Evolutionary conservation across 2,113 vertebrate genomes (phyloP), one percentile per base, ranked within the genome.

Genomic region (Tragelaphus buxtoni): DNA sequence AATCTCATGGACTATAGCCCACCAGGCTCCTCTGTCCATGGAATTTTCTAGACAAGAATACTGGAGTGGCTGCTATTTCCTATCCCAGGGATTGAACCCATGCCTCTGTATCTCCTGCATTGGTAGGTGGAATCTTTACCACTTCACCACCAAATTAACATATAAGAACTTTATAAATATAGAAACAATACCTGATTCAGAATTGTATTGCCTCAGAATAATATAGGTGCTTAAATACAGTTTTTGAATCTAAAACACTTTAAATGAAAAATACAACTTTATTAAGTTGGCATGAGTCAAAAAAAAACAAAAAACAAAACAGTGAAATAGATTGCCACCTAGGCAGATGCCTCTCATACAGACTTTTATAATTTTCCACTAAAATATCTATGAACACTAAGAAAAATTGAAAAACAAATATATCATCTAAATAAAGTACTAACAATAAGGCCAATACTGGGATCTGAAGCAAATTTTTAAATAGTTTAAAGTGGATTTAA

Each of bases 381-480:
- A 94, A 95, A 35, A 63, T 90, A 88, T 30, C 11, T 74, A 53
- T 35, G 81, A 90, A 94, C 58, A n/a, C 14, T 61, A 88, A 85
- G 9, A 49, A 87, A 95, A 32, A 56, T 32, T 18, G 39, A 17
- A 96, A 93, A 72, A 45, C 63, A 93, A 96, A 83, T 79, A 32
- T 16, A 85, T 56, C 28, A 88, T 35, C 28, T 65, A 58, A 88
- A 86, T 20, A 45, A 89, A 94, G 81, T 45, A 82, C 12, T 55
- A 80, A 69, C 3, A 45, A 65, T 51, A 55, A 60, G 26, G 12
- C 88, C 72, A 80, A 92, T 61, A 65, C 32, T 22, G 79, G 39
- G 58, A 94, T 84, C 42, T 28, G 10, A 58, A 65, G 90, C 79
- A 35, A 91, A 87, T 95, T 89, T 86, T 69, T 80, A 90, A 96